phyloP scores from a whole-genome alignment of 2,797 vertebrate genomes.

The Helarctos malayanus region DNA sequence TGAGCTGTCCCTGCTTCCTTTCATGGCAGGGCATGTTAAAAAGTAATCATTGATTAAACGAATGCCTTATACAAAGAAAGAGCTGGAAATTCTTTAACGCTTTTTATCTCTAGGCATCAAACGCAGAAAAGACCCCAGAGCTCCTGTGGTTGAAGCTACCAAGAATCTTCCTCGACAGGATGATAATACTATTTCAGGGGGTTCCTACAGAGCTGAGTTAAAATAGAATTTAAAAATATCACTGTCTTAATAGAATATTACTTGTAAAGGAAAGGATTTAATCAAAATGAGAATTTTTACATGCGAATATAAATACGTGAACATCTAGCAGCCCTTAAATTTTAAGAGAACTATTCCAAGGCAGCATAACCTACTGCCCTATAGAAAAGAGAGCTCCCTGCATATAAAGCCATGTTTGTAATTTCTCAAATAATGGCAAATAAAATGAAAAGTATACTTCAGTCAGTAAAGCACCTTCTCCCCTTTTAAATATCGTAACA shows the following conservation, averaged over 20 bases:
- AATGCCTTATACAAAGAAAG: neutral
- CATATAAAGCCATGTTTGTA: neutral
- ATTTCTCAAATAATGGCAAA: neutral
- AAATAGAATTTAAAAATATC: neutral
- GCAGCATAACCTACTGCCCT: neutral
- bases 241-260: neutral
- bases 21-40: neutral
- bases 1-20: neutral
- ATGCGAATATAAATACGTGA: neutral
- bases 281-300: neutral
- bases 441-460: neutral
- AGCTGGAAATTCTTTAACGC: neutral
- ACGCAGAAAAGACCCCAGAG: neutral
- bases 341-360: neutral
- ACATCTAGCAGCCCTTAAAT: neutral
- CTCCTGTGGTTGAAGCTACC: neutral
- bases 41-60: neutral
- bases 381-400: neutral
- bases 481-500: neutral
- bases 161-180: neutral
- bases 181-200: neutral
- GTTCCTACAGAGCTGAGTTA: neutral
- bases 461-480: neutral
- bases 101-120: neutral
- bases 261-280: neutral